phyloP scores from a whole-genome alignment of 2,797 vertebrate species.

The Leucoraja ocellata region DNA sequence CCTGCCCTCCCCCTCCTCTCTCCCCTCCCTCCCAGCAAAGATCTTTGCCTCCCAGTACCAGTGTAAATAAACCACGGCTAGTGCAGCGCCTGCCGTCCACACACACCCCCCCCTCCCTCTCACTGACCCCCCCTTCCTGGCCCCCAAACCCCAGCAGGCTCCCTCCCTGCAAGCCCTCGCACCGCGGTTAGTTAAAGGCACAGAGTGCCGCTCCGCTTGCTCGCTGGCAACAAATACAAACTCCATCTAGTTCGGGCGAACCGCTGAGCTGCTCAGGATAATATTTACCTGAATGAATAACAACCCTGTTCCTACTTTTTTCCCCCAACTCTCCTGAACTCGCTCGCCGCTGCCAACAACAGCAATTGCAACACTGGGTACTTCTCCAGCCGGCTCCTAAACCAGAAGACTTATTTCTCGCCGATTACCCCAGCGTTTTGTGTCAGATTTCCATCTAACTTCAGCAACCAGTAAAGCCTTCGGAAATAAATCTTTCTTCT shows the following conservation, averaged over 20 bases:
- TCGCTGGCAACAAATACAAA: constrained; percentile 40
- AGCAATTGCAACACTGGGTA: background rate
- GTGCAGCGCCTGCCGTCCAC: no score
- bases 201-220: background rate
- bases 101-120: constrained; percentile 42
- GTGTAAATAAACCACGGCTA: no score
- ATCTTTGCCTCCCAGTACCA: constrained; percentile 42
- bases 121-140: constrained; percentile 58
- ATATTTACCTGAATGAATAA: constrained; percentile 1
- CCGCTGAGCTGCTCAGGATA: background rate
- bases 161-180: constrained; percentile 47
- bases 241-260: background rate
- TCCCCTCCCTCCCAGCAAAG: constrained; percentile 48
- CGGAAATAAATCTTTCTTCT: background rate
- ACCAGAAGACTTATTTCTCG: background rate
- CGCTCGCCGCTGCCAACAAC: background rate
- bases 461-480: background rate
- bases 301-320: background rate
- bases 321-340: no score
- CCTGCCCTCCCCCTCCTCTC: no score
- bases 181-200: background rate
- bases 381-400: background rate
- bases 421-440: no score
- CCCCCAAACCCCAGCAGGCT: constrained; percentile 53
- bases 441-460: background rate